Conservation (phyloP, 2,113 vertebrate genomes). For the Heterotilapia buettikoferi region DNA sequence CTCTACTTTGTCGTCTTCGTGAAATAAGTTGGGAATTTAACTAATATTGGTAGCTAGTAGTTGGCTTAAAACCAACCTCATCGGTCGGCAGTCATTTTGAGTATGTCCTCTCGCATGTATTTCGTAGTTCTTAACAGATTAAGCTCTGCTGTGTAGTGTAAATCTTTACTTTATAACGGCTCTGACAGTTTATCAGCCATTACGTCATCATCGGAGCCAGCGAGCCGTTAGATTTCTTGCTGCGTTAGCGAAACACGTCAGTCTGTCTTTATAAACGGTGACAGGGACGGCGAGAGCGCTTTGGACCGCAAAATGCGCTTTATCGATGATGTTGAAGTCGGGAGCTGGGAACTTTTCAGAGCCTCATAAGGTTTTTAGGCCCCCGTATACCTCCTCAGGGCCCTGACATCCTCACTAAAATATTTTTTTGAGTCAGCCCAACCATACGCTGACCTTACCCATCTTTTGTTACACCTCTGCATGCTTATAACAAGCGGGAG, state of each 20-base stretch:
- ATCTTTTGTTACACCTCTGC: neutral
- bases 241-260: slow-evolving; percentile 37
- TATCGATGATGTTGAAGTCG: neutral
- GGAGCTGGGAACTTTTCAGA: neutral
- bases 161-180: neutral
- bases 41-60: neutral
- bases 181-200: slow-evolving; percentile 12
- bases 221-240: slow-evolving; percentile 34
- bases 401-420: neutral
- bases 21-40: neutral
- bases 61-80: neutral
- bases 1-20: neutral
- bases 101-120: neutral
- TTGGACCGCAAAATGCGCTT: neutral
- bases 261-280: neutral
- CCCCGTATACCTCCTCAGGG: neutral
- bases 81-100: neutral
- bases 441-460: neutral
- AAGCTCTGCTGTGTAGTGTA: neutral
- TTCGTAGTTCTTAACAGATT: neutral
- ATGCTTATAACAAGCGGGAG: neutral
- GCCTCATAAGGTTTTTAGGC: neutral
- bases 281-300: neutral
- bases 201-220: slow-evolving; percentile 41
- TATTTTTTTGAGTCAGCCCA: neutral